Evolutionary conservation across 2,888 invertebrate species (phyloP).

Genomic region (Lepidocyrtinus sp.): DNA sequence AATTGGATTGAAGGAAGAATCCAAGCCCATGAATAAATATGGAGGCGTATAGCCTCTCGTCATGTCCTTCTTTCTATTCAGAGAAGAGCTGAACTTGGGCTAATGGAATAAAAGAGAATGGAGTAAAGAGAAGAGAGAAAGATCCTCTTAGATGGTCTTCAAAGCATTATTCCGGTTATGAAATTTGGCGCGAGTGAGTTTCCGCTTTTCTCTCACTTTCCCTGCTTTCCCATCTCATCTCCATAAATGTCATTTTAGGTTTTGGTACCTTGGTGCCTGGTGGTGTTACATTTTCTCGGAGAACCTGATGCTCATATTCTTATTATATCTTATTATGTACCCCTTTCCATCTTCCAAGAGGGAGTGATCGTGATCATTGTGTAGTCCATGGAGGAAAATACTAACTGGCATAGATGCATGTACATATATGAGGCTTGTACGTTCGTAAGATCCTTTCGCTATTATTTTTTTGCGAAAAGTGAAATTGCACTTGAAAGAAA

Average conservation of each 20-base stretch:
- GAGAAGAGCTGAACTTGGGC: conserved; percentile 46
- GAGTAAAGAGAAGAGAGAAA: conserved; percentile 36
- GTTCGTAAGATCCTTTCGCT: background rate
- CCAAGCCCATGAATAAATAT: too few species aligned
- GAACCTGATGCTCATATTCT: conserved; percentile 25
- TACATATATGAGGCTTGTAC: background rate
- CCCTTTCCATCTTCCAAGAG: too few species aligned
- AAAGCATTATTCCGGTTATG: conserved; percentile 43
- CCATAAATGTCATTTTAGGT: too few species aligned
- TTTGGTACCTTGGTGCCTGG: background rate
- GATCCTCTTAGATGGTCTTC: conserved; percentile 48
- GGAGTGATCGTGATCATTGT: too few species aligned
- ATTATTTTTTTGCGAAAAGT: background rate
- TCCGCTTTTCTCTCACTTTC: conserved; percentile 32
- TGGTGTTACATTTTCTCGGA: background rate
- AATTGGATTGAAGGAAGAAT: conserved; percentile 50
- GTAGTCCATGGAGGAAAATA: background rate
- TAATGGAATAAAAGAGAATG: conserved; percentile 61
- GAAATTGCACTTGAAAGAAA: background rate
- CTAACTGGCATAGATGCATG: background rate
- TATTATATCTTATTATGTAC: background rate
- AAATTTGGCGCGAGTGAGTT: conserved; percentile 51
- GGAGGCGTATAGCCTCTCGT: too few species aligned
- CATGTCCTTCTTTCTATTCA: background rate
- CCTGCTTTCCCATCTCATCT: background rate